Percentiles rank a stretch among this genome's conserved stretches.
Conservation (phyloP, 2,113 vertebrate genomes). For the Bos taurus region DNA sequence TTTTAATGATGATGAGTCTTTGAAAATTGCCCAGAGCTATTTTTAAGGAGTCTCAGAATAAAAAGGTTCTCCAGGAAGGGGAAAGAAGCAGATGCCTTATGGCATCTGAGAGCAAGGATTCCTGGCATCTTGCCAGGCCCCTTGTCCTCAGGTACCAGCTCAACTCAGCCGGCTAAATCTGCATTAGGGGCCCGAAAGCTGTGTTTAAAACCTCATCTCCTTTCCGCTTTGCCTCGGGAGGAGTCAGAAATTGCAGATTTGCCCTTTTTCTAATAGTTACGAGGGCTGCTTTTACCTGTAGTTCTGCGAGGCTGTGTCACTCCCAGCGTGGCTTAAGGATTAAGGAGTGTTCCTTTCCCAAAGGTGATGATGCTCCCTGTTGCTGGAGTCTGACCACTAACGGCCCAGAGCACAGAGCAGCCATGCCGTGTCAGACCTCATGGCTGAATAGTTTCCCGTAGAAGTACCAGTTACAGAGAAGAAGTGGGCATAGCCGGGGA, state of each 20-base stretch:
- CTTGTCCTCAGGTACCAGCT: neutral
- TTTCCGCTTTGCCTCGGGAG: rapidly evolving
- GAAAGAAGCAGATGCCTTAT: neutral
- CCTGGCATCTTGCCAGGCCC: neutral
- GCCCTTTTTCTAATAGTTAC: rapidly evolving
- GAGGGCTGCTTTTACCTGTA: rapidly evolving
- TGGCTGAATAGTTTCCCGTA: no score
- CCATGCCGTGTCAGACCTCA: rapidly evolving
- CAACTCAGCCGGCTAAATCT: rapidly evolving
- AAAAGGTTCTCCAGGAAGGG: neutral
- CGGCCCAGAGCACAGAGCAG: rapidly evolving
- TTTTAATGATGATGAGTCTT: constrained; percentile 28
- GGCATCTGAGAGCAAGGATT: neutral
- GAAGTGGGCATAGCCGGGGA: rapidly evolving
- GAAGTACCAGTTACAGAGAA: rapidly evolving
- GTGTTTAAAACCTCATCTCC: neutral
- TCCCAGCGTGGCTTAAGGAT: rapidly evolving
- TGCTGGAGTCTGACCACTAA: neutral
- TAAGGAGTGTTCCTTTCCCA: neutral
- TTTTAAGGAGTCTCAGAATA: constrained; percentile 24
- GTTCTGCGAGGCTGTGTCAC: rapidly evolving
- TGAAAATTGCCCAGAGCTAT: constrained; percentile 48
- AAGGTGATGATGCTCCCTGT: rapidly evolving
- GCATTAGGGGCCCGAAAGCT: neutral
- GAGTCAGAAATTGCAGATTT: no score